Evolutionary conservation across 2,888 invertebrate genomes (phyloP), one percentile per base, ranked within the genome.

Genomic region (Druceiella hillmani): DNA sequence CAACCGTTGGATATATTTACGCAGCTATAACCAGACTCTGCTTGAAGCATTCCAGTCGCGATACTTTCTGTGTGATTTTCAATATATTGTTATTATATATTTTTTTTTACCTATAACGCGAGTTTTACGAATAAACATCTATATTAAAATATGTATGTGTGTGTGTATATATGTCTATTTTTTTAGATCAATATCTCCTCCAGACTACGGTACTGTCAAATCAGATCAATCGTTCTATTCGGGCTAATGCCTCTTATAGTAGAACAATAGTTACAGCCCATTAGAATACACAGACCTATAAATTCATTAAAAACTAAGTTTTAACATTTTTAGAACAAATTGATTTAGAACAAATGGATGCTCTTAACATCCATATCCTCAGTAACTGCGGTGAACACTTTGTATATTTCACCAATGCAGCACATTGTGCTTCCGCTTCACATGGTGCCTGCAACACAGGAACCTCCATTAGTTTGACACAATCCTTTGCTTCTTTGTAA

Each of bases 351-450:
- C n/a, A n/a, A n/a, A n/a, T n/a, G n/a, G n/a, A n/a, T n/a, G n/a
- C n/a, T n/a, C n/a, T n/a, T n/a, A n/a, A 97, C 94, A 61, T 99
- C 99, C 99, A 99, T 99, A 75, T 99, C 99, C 61, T 99, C 99
- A 0, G 99, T 99, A 0, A 97, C 99, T 3, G 90, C 85, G 0
- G 88, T 99, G 63, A 77, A 99, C 0, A 94, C 92, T 63, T 90
- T 88, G 9, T 94, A 95, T 1, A 87, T 72, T 65, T n/a, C n/a
- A 78, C 97, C 57, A 99, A 59, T 6, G 87, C 91, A 1, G 98
- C 97, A 67, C 99, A 99, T 57, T 99, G 98, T 0, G 99, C 97
- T 65, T 99, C 99, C 0, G 99, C 99, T 66, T 99, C 98, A 61
- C 98, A 97, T 0, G 99, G 99, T 0, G 99, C 93, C 55, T 92